phyloP scores from a whole-genome alignment of 1,140 invertebrate species.

The Amphibalanus amphitrite region DNA sequence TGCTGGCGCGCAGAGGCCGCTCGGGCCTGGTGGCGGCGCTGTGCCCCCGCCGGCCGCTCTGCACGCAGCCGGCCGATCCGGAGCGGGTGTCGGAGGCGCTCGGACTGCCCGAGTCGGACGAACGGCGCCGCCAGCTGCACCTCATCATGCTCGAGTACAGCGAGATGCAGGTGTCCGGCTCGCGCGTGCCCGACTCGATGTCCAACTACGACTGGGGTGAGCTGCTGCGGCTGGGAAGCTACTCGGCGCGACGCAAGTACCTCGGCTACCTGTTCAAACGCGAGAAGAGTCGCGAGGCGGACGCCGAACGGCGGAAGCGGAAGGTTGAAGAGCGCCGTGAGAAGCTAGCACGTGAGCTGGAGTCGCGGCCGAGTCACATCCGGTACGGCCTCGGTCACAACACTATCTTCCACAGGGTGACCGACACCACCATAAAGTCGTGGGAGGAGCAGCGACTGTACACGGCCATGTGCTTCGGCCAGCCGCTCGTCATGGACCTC shows the following conservation, averaged over 20 bases:
- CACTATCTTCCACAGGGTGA: constrained; percentile 44
- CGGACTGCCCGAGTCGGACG: not conserved
- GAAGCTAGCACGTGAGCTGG: constrained; percentile 18
- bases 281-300: constrained; percentile 29
- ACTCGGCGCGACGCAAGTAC: constrained; percentile 35
- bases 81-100: not conserved
- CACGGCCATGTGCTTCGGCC: constrained; percentile 46
- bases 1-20: too few species aligned
- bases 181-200: constrained; percentile 1
- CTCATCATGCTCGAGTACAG: not conserved
- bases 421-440: constrained; percentile 42
- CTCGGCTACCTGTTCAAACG: constrained; percentile 41
- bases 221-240: constrained; percentile 31
- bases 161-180: not conserved
- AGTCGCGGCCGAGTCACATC: constrained; percentile 25
- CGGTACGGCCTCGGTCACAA: constrained; percentile 41
- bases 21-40: too few species aligned
- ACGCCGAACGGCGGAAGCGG: constrained; percentile 20
- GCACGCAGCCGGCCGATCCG: not conserved
- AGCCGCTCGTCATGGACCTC: constrained; percentile 59
- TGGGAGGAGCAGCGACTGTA: constrained; percentile 42
- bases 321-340: constrained; percentile 26
- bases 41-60: too few species aligned
- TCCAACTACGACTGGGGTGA: constrained; percentile 34
- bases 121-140: not conserved